Evolutionary conservation across 2,113 vertebrate species (phyloP).

Genomic region (Ahaetulla prasina): DNA sequence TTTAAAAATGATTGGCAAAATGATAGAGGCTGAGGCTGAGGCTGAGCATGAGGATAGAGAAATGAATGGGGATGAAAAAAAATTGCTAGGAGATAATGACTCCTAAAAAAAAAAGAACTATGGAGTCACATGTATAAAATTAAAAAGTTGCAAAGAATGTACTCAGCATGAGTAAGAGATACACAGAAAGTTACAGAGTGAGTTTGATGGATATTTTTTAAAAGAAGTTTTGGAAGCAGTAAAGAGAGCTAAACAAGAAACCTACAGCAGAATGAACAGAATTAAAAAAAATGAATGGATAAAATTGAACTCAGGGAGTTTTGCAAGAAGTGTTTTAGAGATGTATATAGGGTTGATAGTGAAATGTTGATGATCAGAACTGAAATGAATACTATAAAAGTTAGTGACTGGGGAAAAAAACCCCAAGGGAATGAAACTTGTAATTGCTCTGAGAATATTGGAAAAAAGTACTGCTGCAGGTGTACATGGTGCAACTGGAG

Average conservation of each 20-base stretch:
- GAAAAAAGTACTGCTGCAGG: not conserved
- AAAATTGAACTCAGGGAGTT: not conserved
- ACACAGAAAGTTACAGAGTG: not conserved
- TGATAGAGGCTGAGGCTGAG: not conserved
- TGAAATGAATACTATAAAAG: not conserved
- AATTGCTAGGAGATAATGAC: not conserved
- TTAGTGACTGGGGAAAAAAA: not conserved
- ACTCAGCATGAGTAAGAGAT: not conserved
- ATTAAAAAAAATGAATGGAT: not conserved
- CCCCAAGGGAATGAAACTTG: not conserved
- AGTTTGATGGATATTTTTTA: not conserved
- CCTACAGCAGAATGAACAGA: not conserved
- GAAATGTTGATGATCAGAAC: not conserved
- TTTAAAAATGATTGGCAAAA: not conserved
- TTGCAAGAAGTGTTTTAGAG: not conserved
- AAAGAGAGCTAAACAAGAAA: not conserved
- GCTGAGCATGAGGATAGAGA: not conserved
- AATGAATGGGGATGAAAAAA: not conserved
- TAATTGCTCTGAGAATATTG: not conserved
- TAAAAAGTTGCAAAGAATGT: not conserved
- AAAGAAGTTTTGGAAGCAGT: not conserved
- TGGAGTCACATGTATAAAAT: not conserved
- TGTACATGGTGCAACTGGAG: not conserved
- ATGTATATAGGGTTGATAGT: not conserved
- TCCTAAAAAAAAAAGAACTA: not conserved